Evolutionary conservation across 1,140 invertebrate species (phyloP).

Genomic region (Galleria mellonella): DNA sequence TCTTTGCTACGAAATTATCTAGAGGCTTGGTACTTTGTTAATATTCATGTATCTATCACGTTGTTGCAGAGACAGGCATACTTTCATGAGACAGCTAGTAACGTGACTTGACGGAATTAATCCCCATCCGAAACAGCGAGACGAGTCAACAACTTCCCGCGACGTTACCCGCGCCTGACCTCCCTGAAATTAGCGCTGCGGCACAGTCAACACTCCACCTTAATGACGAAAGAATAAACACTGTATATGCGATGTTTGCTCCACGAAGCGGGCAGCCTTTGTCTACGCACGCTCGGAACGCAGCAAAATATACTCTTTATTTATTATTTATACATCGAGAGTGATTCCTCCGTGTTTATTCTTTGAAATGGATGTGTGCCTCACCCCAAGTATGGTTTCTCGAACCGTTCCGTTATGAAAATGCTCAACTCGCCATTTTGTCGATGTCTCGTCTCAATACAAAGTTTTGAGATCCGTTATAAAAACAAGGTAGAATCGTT

Average conservation of each 20-base stretch:
- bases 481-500: constrained; percentile 30
- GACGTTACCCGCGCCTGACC: constrained; percentile 22
- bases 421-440: constrained; percentile 36
- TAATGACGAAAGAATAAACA: constrained; percentile 68
- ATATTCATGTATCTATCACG: not conserved
- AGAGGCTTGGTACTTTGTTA: not conserved
- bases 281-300: constrained; percentile 47
- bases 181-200: constrained; percentile 55
- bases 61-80: no score
- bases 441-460: constrained; percentile 3
- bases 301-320: constrained; percentile 59
- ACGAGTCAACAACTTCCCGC: constrained; percentile 25
- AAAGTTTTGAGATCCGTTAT: constrained; percentile 34
- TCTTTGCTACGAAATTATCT: not conserved
- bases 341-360: constrained; percentile 56
- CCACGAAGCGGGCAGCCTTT: constrained; percentile 39
- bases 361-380: constrained; percentile 60
- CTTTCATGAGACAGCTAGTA: not conserved
- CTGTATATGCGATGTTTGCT: constrained; percentile 41
- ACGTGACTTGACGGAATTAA: not conserved
- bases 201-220: constrained; percentile 41
- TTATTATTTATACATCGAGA: constrained; percentile 68
- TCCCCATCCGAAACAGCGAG: constrained; percentile 1
- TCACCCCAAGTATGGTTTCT: constrained; percentile 21
- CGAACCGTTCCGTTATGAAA: constrained; percentile 41